Base-by-base conservation (phyloP, 1,140 invertebrate species). In the Cotesia chilonis region DNA sequence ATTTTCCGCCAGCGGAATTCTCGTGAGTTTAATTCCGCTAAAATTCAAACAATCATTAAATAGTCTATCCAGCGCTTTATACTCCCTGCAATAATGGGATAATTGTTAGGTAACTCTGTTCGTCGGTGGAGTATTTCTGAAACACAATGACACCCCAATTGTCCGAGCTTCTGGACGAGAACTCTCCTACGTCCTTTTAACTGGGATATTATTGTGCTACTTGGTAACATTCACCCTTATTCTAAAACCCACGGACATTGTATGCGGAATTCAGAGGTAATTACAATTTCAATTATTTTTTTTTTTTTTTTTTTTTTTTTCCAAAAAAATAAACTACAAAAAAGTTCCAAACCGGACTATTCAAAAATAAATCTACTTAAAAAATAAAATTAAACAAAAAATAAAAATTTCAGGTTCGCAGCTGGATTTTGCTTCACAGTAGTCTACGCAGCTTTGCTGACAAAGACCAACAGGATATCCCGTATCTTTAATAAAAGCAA, bases 371-470 rank as follows among this genome's bases (percentile, higher is more conserved):
- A 28, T 28, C 28, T 28, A 28, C 28, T 28, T 28, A 28, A 28
- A 28, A 3, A 28, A 28, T 28, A 28, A 28, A 28, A 28, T 28
- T 28, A 14, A 14, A 14, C 14, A 14, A 14, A 28, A 28, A 28
- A 28, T 37, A 57, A 37, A n/a, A 61, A 60, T 47, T 17, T 36
- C 84, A 94, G 93, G 76, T 94, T 94, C 77, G 90, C 92, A 1
- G 94, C 95, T 4, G 95, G 95, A 4, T 93, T 97, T 79, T 95
- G 94, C 80, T 98, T 98, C 85, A 94, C 95, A 0, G 92, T 97
- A 0, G 94, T 97, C 9, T 98, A 98, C 84, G 94, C 94, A 0
- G 95, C 96, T 3, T 87, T 98, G 0, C 85, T 98, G 17, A 97
- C 95, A 2, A 97, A 97, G 86, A 97, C 96, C 3, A 97, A 96